phyloP scores from a whole-genome alignment of 2,113 vertebrate species.

The Clarias magur region DNA sequence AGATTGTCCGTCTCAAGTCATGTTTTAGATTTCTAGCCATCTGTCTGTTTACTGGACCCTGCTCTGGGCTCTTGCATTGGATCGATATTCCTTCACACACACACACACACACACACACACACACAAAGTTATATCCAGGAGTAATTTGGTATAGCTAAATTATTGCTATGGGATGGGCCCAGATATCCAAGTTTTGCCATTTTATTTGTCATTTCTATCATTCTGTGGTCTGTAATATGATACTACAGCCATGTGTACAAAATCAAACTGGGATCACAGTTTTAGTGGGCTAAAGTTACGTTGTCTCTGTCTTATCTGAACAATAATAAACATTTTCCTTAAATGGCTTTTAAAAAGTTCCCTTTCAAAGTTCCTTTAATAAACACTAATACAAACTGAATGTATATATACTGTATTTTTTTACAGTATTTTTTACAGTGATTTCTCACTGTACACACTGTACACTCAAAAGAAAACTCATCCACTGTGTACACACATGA shows the following conservation, averaged over 20 bases:
- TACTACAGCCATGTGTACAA: neutral
- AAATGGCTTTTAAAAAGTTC: neutral
- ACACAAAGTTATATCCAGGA: neutral
- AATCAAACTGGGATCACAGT: neutral
- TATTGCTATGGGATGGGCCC: neutral
- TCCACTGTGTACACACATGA: neutral
- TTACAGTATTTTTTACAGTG: neutral
- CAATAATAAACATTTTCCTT: neutral
- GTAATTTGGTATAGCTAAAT: neutral
- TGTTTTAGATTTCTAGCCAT: too few relatives aligned
- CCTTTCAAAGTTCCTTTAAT: neutral
- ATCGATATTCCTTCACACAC: too few relatives aligned
- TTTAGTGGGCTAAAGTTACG: neutral
- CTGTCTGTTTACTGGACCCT: too few relatives aligned
- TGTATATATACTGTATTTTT: too few relatives aligned
- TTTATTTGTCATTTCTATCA: neutral
- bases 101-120: neutral
- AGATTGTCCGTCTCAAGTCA: too few relatives aligned
- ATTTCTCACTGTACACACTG: neutral
- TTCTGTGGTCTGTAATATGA: neutral
- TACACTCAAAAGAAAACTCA: neutral
- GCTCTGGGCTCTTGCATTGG: too few relatives aligned
- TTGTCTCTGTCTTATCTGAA: neutral
- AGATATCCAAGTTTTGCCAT: neutral
- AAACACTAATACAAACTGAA: neutral